phyloP scores from a whole-genome alignment of 2,113 vertebrate genomes.

The Paedocypris sp. region DNA sequence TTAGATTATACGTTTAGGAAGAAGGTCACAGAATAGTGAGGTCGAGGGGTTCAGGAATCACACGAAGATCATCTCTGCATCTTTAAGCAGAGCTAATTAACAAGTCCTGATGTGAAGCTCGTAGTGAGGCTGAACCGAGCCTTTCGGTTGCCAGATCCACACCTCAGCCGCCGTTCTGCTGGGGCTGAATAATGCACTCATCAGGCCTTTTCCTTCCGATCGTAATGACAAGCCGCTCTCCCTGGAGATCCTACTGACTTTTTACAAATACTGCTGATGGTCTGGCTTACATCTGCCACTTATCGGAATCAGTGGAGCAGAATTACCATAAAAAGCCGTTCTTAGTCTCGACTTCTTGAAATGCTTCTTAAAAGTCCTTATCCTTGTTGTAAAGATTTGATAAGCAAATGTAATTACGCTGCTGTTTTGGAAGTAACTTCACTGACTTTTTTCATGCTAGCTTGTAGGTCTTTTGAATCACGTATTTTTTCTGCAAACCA shows the following conservation, averaged over 20 bases:
- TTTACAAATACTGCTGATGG: slow-evolving; percentile 72
- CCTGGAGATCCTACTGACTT: slow-evolving; percentile 55
- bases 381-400: no score
- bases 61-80: not conserved
- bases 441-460: no score
- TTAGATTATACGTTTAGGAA: no score
- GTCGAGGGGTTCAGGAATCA: not conserved
- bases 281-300: slow-evolving; percentile 47
- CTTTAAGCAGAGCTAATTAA: slow-evolving; percentile 19
- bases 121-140: slow-evolving; percentile 1
- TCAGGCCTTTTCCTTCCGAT: slow-evolving; percentile 67
- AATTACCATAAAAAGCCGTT: slow-evolving; percentile 38
- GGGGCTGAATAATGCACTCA: slow-evolving; percentile 72
- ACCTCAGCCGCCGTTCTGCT: slow-evolving; percentile 23
- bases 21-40: not conserved
- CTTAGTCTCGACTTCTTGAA: slow-evolving; percentile 35
- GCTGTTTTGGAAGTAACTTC: no score
- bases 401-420: no score
- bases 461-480: no score
- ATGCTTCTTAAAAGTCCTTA: no score
- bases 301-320: slow-evolving; percentile 38
- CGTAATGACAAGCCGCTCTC: slow-evolving; percentile 61
- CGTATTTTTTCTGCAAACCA: no score
- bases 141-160: slow-evolving; percentile 7
- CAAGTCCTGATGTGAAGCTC: slow-evolving; percentile 13